These are phyloP conservation scores for Peribatodes rhomboidaria DNA, from an alignment of 2,888 invertebrate species.

Conservation along the genomic window DNA sequence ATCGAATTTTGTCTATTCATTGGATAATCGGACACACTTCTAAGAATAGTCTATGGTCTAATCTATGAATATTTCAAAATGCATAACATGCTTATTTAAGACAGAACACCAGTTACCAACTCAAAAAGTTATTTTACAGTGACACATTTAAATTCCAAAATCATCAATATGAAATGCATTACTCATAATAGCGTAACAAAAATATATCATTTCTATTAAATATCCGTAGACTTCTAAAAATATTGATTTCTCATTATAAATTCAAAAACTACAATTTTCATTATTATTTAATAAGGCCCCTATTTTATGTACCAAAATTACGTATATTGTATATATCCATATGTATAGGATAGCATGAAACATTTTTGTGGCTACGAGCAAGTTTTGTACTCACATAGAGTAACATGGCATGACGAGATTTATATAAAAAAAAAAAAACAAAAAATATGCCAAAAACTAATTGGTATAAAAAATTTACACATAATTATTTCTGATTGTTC, in stretches of 20 bases:
- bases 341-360: constrained; percentile 61
- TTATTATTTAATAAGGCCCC: constrained; percentile 73
- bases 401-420: constrained; percentile 10
- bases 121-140: constrained; percentile 1
- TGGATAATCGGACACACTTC: too few species aligned
- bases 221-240: constrained; percentile 74
- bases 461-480: not conserved
- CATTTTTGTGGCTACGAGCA: constrained; percentile 56
- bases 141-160: constrained; percentile 41
- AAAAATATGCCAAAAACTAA: not conserved
- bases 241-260: constrained; percentile 65
- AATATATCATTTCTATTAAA: constrained; percentile 79
- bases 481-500: not conserved
- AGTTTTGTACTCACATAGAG: constrained; percentile 16
- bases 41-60: too few species aligned
- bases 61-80: too few species aligned
- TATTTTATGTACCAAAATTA: constrained; percentile 79
- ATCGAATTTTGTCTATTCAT: not conserved
- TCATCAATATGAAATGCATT: constrained; percentile 69
- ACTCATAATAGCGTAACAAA: constrained; percentile 81
- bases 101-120: constrained; percentile 24
- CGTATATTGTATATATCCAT: constrained; percentile 76
- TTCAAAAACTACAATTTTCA: constrained; percentile 66
- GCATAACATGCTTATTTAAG: too few species aligned
- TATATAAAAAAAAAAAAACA: constrained; percentile 3